Evolutionary conservation across 2,888 invertebrate genomes (phyloP), one percentile per base, ranked within the genome.

Genomic region (Nipponacmea schrenckii): DNA sequence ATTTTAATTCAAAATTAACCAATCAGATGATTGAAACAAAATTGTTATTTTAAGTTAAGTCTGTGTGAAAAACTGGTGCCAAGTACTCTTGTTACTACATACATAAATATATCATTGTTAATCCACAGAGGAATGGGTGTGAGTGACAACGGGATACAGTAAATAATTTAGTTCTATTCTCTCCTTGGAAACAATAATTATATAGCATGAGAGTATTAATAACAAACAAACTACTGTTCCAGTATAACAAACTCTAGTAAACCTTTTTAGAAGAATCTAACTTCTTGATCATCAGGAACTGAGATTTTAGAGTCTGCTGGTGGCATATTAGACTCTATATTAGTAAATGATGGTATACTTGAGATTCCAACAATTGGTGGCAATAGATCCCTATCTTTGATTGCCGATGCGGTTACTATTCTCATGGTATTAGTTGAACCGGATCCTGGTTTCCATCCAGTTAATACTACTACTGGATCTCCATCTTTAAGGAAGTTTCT

Each of bases 401-500:
- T 71, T 62, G 84, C 83, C 1, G 79, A 76, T 8, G 84, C 85
- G 14, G 78, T 80, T 68, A 97, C 93, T 89, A 98, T 92, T 81
- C 97, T 93, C 92, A 97, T 93, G 85, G 97, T 98, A 91, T 98
- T 98, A 89, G 98, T 98, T 89, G 94, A 96, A 67, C 97, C 98
- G 81, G 96, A 94, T 81, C 97, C 98, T 89, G 96, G 94, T 87
- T 94, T 93, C 98, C 98, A 98, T 84, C 98, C 98, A 67, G 98
- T 98, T 72, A 77, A 64, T 27, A 77, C 72, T 24, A 79, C 74
- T n/a, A 76, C 65, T 39, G 94, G 92, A 90, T 98, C 96, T 5
- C 95, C 95, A 26, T 92, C 89, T 86, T 94, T 93, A 85, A 98
- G 91, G 90, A 98, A 96, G 65, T 94, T 94, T 80, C 94, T 93